A percentile compares a stretch with the other conserved stretches of the same genome.
phyloP scores from a whole-genome alignment of 2,113 vertebrate species.

The rabbit (Oryctolagus cuniculus) region mOryCun1.1 NC_091435.1:130254501-130255000 shows the following conservation, averaged over 20 bases:
- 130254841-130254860: not conserved
- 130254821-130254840: not conserved
- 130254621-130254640: not conserved
- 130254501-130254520: not conserved
- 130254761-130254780: not conserved
- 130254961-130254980: not conserved
- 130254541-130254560: no score
- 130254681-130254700: not conserved
- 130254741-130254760: not conserved
- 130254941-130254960: not conserved
- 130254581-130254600: not conserved
- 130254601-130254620: not conserved
- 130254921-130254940: not conserved
- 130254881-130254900: not conserved
- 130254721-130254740: not conserved
- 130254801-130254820: not conserved
- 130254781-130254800: not conserved
- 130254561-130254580: not conserved
- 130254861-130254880: not conserved
- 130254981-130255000: not conserved
- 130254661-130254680: not conserved
- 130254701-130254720: not conserved
- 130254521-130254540: not conserved
- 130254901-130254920: not conserved
- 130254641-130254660: not conserved